These are phyloP conservation scores for Pteronura brasiliensis DNA, from an alignment of 2,113 vertebrate species.

Conservation along the genomic window DNA sequence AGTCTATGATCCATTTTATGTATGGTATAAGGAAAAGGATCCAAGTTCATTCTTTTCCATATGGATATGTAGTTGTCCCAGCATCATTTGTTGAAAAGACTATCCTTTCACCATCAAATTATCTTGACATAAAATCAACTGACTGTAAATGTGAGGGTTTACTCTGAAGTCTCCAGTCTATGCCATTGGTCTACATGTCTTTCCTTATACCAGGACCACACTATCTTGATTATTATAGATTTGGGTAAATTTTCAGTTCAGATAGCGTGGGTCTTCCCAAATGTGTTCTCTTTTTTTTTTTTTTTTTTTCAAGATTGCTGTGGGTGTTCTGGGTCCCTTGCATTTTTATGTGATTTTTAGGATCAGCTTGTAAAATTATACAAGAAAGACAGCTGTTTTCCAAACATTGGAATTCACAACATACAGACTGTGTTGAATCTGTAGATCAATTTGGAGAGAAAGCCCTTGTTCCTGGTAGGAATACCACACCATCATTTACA, in stretches of 20 bases:
- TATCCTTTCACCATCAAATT: background rate
- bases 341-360: constrained; percentile 35
- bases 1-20: background rate
- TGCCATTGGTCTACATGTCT: background rate
- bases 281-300: background rate
- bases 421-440: background rate
- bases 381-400: background rate
- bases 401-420: no score
- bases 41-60: background rate
- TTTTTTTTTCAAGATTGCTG: constrained; percentile 1
- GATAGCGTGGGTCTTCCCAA: background rate
- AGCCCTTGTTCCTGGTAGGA: background rate
- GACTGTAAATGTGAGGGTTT: constrained; percentile 1
- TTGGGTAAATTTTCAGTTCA: constrained; percentile 12
- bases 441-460: background rate
- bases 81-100: background rate
- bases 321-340: background rate
- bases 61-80: background rate
- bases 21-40: background rate
- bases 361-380: background rate
- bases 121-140: constrained; percentile 13
- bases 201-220: background rate
- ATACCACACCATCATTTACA: background rate
- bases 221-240: background rate
- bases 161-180: background rate